Base-by-base conservation (phyloP, 2,888 invertebrate genomes). In the Leucophenga montana region DNA sequence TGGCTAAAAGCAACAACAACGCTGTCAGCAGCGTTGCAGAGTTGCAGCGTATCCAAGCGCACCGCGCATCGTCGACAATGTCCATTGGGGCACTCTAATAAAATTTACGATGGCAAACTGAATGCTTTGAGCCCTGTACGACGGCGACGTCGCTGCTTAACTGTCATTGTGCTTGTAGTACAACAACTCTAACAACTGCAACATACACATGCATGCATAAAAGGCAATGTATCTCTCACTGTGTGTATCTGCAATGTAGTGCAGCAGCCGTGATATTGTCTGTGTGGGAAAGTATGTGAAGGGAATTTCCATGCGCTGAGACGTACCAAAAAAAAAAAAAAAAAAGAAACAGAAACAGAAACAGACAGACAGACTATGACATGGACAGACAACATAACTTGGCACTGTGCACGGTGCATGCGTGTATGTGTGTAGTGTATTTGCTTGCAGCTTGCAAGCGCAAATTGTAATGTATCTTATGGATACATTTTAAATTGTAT, bases 231-330 rank as follows among this genome's bases (percentile, higher is more conserved):
- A 57, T 56, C 68, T 56, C 68, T 53, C 33, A 57, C 9, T 56
- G 22, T 53, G 59, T 53, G 48, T 53, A 57, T 62, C n/a, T 22
- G 27, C 50, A 14, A 44, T 39, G n/a, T 65, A 9, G 48, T 66
- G 31, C 61, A 46, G 68, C 59, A 66, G 71, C 62, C 69, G 68
- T 62, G 69, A 67, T 68, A 71, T 72, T 75, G 77, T 65, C 9
- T 73, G 77, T 81, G 78, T 80, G 83, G 77, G 76, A 79, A 78
- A 82, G 81, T 86, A 85, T 85, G 86, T 85, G 84, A 85, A 85
- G 82, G 85, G 85, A 83, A 85, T 84, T 82, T 79, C 78, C 68
- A 72, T 71, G 68, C 67, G 57, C 50, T 59, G 59, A 48, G 33
- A 67, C 56, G 14, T 14, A 46, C 44, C 33, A 62, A 44, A 48